Base-by-base conservation (phyloP, 2,113 vertebrate species). In the Petromus typicus region DNA sequence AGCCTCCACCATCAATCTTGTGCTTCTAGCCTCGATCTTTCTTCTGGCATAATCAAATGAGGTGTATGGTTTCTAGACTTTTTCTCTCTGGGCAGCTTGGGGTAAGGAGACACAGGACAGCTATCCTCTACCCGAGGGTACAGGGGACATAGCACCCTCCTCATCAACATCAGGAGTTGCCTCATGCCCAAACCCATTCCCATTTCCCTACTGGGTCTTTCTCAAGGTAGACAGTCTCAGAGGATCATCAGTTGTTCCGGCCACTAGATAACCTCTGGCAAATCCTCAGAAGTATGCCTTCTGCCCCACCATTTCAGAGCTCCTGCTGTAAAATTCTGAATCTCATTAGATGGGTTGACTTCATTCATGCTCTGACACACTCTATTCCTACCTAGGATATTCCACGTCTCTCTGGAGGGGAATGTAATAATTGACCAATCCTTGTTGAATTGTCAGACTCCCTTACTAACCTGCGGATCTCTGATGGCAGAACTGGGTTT, bases 21-120 rank as follows among this genome's bases (percentile, higher is more conserved):
- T 30, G 45, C 48, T 79, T 71, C 45, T 18, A 80, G 54, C 63
- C 75, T 87, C 48, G 81, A 75, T 89, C 56, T 48, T 95, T 83
- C 86, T 79, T 83, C 86, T 79, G 91, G 95, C 95, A 94, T 40
- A 91, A 94, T 85, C 51, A 95, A 96, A 80, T n/a, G 90, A 23
- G 20, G 56, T 84, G 73, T 56, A 59, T 20, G 48, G 64, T 66
- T 78, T 86, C 78, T 18, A 78, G 51, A 51, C 32, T 56, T 92
- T 13, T 25, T 59, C 59, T 54, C 11, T 25, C 16, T 81, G 13
- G 18, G 37, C 16, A 86, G 51, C 14, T 23, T 71, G 32, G 20
- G 43, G 18, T 75, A 83, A 75, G 51, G 51, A 95, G 81, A 81
- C 48, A 84, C 18, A 66, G 32, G 45, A 93, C 17, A 66, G 18